These are phyloP conservation scores for Epinephelus awoara DNA, from an alignment of 2,797 vertebrate species.

Conservation along the genomic window DNA sequence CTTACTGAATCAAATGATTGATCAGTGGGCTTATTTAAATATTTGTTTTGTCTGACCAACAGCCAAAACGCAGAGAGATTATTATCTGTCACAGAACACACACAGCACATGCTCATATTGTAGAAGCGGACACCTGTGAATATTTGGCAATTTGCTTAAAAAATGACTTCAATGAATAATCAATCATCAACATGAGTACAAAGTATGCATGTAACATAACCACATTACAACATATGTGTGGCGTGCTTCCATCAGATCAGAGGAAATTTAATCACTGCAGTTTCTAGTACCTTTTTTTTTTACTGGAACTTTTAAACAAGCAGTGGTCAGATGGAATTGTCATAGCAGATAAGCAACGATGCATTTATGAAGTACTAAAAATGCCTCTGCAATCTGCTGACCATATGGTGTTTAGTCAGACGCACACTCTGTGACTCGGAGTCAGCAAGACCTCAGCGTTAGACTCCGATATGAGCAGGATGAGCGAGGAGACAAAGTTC, in stretches of 20 bases:
- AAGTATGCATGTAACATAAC: no score
- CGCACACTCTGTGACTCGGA: not conserved
- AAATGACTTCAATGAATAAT: not conserved
- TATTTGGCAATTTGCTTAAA: not conserved
- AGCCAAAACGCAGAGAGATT: not conserved
- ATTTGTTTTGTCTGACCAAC: not conserved
- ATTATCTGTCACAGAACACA: not conserved
- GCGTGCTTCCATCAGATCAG: not conserved
- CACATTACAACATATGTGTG: not conserved
- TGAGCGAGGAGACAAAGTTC: conserved; percentile 47
- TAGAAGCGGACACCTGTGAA: not conserved
- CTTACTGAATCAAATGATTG: not conserved
- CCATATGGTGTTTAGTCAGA: conserved; percentile 15
- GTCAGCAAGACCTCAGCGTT: conserved; percentile 21
- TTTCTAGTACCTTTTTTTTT: not conserved
- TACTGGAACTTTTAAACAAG: not conserved
- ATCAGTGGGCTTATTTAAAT: no score
- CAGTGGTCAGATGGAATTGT: not conserved
- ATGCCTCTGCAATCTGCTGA: conserved; percentile 19
- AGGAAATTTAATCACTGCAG: not conserved
- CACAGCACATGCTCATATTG: not conserved
- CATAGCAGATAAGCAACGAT: not conserved
- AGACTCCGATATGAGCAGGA: conserved; percentile 32
- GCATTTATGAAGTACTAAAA: conserved; percentile 6
- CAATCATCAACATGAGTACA: no score